Evolutionary conservation across 2,888 invertebrate genomes (phyloP), one percentile per base, ranked within the genome.

Genomic region (Neria commutata): DNA sequence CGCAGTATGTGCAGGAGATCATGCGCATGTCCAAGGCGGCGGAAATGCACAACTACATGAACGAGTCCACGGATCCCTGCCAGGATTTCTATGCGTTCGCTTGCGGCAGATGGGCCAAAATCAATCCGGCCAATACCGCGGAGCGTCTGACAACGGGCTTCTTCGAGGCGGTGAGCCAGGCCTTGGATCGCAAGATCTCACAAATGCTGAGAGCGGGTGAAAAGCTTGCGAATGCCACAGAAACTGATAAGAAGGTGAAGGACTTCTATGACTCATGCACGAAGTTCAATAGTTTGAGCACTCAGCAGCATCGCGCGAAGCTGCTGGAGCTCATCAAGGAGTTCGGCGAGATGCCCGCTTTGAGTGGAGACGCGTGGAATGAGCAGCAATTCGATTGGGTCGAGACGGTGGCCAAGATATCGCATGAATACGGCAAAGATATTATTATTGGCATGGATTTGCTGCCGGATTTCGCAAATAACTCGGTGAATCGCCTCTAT

Each of bases 31-130:
- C 79, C 0, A 75, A 78, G 33, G 72, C 74, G 1, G 66, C 66
- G 1, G 73, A 75, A 26, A 71, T 81, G 16, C 40, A 55, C 3
- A 72, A 66, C 50, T 78, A 71, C 33, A 74, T 79, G 69, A 63
- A 80, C 51, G 62, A 64, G 10, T 58, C 40, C 2, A 58, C 66
- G 1, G 69, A 81, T 66, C 79, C 79, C 8, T 79, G 79, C 55
- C 51, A 61, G 2, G 67, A 79, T 56, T 79, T 81, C 52, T 79
- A 81, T 40, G 60, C 65, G 8, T 79, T 78, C 46, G 70, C 81
- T 1, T 79, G 79, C 53, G 81, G 80, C 6, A 76, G 74, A 37
- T 79, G 73, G 70, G 37, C 58, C 0, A 65, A 60, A n/a, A 54
- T 69, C 1, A 71, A 81, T 60, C 68, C 71, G 2, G 74, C 77